Evolutionary conservation across 2,113 vertebrate genomes (phyloP).

Genomic region (Anguilla rostrata): DNA sequence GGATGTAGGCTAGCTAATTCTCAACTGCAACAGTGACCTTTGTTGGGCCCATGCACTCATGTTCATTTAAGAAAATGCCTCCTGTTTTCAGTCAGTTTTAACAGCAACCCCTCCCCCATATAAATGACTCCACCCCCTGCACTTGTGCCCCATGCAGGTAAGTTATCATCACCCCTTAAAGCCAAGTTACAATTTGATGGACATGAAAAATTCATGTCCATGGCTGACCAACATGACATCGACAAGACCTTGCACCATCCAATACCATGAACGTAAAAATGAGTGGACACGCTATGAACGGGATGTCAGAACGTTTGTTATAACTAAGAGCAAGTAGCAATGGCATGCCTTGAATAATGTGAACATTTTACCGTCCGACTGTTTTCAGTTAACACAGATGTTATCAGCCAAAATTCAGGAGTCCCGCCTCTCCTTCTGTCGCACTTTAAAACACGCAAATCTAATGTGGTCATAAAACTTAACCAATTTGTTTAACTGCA

Average conservation of each 20-base stretch:
- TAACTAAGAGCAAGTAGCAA: background rate
- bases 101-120: no score
- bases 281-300: background rate
- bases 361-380: conserved; percentile 1
- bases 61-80: background rate
- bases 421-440: background rate
- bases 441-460: background rate
- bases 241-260: background rate
- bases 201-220: no score
- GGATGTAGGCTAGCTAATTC: background rate
- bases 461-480: background rate
- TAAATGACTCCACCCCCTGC: no score
- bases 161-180: no score
- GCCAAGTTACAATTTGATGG: no score
- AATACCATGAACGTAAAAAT: background rate
- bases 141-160: no score
- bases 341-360: background rate
- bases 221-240: background rate
- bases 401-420: no score
- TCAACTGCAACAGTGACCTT: background rate
- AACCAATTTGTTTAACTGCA: background rate
- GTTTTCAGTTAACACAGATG: conserved; percentile 5
- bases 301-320: background rate
- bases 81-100: background rate
- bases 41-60: background rate